phyloP scores from a whole-genome alignment of 2,797 vertebrate genomes.

The Carapus acus region DNA sequence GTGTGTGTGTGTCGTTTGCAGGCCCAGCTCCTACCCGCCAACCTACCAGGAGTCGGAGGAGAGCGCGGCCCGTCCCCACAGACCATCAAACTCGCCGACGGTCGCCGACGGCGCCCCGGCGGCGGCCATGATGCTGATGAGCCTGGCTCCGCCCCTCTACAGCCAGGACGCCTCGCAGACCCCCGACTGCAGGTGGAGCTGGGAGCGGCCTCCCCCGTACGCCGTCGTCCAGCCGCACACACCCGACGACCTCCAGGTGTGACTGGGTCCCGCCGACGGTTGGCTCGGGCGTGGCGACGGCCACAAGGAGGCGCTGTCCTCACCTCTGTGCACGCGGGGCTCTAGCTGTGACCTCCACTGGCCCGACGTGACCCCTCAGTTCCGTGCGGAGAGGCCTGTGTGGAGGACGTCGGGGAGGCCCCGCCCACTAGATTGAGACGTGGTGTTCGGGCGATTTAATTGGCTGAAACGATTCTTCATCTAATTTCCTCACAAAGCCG shows the following conservation, averaged over 20 bases:
- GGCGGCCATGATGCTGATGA: constrained; percentile 20
- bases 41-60: constrained; percentile 74
- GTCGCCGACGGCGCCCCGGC: constrained; percentile 11
- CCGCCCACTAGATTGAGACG: background rate
- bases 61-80: constrained; percentile 23
- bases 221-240: constrained; percentile 31
- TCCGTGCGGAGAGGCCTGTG: background rate
- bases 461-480: too few relatives aligned
- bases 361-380: constrained; percentile 1
- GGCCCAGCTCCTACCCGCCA: constrained; percentile 75
- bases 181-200: constrained; percentile 54
- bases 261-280: too few relatives aligned
- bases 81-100: constrained; percentile 1
- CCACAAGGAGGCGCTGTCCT: constrained; percentile 1
- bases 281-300: constrained; percentile 1
- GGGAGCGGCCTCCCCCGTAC: constrained; percentile 76
- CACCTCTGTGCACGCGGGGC: background rate
- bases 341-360: constrained; percentile 15
- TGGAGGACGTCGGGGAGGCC: background rate
- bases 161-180: constrained; percentile 48
- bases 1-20: constrained; percentile 43
- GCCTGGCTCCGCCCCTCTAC: constrained; percentile 73
- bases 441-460: background rate
- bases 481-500: too few relatives aligned
- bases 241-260: background rate